Base-by-base conservation (phyloP, 2,113 vertebrate genomes). In the Hystrix cristata region DNA sequence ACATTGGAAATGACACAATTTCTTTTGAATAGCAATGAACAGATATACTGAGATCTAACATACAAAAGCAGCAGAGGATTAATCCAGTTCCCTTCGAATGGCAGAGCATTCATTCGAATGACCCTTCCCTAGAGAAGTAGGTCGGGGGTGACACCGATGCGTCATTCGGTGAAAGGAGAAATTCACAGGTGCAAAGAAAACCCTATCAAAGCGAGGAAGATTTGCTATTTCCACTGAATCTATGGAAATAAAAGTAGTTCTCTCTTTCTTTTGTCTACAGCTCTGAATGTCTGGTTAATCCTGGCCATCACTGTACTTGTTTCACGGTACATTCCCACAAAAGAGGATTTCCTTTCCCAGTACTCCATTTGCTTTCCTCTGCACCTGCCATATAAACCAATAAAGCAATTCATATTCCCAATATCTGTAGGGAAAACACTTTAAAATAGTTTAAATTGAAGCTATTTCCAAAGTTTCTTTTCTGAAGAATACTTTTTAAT, bases 221-320 rank as follows among this genome's bases (percentile, higher is more conserved):
- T 34, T 64, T 92, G n/a, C 14, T 76, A 80, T 74, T 93, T 95
- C 86, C 53, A 95, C 10, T 94, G 71, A 87, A 84, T 46, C 11
- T 0, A 55, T 29, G 27, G n/a, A 89, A 84, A 92, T 87, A 87
- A 91, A 90, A 97, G 74, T 2, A 78, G 53, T 67, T 79, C 74
- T 65, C 43, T 94, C 59, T 91, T 78, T 64, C 89, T 78, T 97
- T 95, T 93, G 80, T 95, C 85, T 91, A 48, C 16, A 67, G 81
- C 67, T 34, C 12, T 71, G 72, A 97, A 94, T 46, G 31, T 51
- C 18, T 46, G 19, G 25, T 87, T 81, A 69, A 69, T 79, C 72
- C 71, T n/a, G 46, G 65, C 13, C 21, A 48, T 27, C 34, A 7
- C 53, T 78, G 25, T 21, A 43, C 29, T 93, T 64, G 69, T 87